phyloP scores from a whole-genome alignment of 2,113 vertebrate species.

The Proteles cristata region DNA sequence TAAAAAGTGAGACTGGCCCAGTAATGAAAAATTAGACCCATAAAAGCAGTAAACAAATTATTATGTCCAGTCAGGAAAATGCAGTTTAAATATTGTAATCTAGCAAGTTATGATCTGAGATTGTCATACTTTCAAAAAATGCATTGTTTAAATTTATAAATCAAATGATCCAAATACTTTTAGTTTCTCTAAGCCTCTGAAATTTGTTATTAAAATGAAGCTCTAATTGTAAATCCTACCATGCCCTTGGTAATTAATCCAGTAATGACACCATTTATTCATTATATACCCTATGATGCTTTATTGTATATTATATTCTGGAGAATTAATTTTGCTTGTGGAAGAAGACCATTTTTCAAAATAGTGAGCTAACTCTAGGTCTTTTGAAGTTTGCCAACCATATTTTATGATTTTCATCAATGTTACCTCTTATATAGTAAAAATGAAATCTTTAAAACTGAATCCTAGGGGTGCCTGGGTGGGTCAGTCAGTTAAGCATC shows the following conservation, averaged over 20 bases:
- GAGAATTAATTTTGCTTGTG: constrained; percentile 41
- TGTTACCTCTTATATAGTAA: neutral
- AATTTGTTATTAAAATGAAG: constrained; percentile 36
- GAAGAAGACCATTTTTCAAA: constrained; percentile 27
- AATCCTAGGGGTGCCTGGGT: neutral
- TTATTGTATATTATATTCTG: neutral
- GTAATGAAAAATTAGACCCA: constrained; percentile 58
- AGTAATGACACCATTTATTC: constrained; percentile 23
- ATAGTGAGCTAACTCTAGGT: neutral
- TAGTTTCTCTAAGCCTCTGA: constrained; percentile 35
- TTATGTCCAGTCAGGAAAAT: neutral
- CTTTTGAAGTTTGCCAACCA: neutral
- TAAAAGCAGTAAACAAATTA: constrained; percentile 64
- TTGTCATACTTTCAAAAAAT: constrained; percentile 25
- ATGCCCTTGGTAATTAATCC: neutral
- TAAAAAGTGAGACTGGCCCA: constrained; percentile 48
- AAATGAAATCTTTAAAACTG: neutral
- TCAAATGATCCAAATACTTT: constrained; percentile 26
- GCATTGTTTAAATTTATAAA: constrained; percentile 41
- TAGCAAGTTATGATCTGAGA: neutral
- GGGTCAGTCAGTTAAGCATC: no score
- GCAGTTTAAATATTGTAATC: neutral
- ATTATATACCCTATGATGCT: neutral
- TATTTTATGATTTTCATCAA: constrained; percentile 35
- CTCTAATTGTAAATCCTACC: constrained; percentile 39